Base-by-base conservation (phyloP, 2,888 invertebrate species). In the Craniophora ligustri region DNA sequence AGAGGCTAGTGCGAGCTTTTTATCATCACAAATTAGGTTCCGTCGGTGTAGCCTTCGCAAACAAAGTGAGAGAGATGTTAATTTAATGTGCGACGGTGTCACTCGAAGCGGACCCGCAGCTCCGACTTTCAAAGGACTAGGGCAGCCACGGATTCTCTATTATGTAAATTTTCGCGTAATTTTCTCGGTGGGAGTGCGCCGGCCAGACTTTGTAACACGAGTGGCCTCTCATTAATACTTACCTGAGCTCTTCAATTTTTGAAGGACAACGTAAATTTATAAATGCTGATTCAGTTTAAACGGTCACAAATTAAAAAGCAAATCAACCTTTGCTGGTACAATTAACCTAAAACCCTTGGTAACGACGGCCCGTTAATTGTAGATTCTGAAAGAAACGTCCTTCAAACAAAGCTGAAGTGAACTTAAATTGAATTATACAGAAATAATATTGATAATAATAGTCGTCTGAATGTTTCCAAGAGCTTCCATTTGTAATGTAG, bases 131-230 rank as follows among this genome's bases (percentile, higher is more conserved):
- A 91, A 92, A 92, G 91, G 91, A 89, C 87, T 79, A 84, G 85
- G 86, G 85, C 81, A 80, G 87, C 90, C 91, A 91, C 91, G 88
- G 91, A 89, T 90, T 92, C 89, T 91, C 91, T 91, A 91, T 92
- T 92, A 92, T 92, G 92, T 89, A 92, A 92, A 92, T 92, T 92
- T 87, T 80, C 85, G 79, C 82, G 89, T 92, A 92, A 92, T 92
- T 92, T 91, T 85, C 88, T 87, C 89, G 79, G 85, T 83, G 83
- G 83, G 81, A 82, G 84, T 82, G 78, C 78, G 84, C 85, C 82
- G 83, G 82, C 79, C 86, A 85, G 89, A 89, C 90, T 92, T 92
- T 89, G 91, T 87, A 88, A 91, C 85, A 72, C 79, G 85, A 89
- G 85, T 83, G 76, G 79, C 79, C 82, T 83, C 86, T 90, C 87